Evolutionary conservation across 2,113 vertebrate genomes (phyloP), one percentile per base, ranked within the genome.

Genomic region (Solenodon paradoxus): DNA sequence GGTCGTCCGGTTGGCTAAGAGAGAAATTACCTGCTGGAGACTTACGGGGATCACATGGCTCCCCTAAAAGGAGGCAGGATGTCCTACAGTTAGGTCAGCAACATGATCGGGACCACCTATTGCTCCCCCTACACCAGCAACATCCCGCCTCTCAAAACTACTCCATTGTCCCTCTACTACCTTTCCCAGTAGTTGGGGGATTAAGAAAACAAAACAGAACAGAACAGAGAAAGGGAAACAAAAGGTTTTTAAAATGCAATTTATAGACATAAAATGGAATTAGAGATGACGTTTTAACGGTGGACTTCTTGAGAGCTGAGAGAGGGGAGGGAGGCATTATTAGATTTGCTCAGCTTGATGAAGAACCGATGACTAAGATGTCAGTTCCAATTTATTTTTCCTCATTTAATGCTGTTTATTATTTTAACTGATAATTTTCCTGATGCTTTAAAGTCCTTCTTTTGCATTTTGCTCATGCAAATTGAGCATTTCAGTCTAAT

Each of bases 311-410:
- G 97, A 89, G 96, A 75, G 80, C 93, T 55, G 20, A 84, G 94
- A 95, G 79, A 94, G 55, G 77, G 96, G 94, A 96, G 94, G 84
- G 69, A 93, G 83, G 84, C 45, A 17, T 95, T 94, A 75, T 93
- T 97, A 97, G 90, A 97, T 98, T 97, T 97, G 88, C 95, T 94
- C 53, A 66, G 89, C 91, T 90, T 96, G 74, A 97, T 97, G 94
- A 88, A 95, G 96, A 97, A 92, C 95, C 47, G 1, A 11, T 96
- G 97, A 94, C 95, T 95, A 0, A 0, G 80, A 90, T 75, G 57
- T 96, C 96, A 57, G 66, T 95, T 96, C 89, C 53, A 74, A 97
- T 97, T 95, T 96, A 80, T 94, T 96, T 93, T 92, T 72, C 95
- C 96, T 95, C 83, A 91, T 90, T 95, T 91, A 88, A 92, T 45